These are phyloP conservation scores for Salmo trutta DNA, from an alignment of 2,797 vertebrate genomes.

Conservation along the genomic window DNA sequence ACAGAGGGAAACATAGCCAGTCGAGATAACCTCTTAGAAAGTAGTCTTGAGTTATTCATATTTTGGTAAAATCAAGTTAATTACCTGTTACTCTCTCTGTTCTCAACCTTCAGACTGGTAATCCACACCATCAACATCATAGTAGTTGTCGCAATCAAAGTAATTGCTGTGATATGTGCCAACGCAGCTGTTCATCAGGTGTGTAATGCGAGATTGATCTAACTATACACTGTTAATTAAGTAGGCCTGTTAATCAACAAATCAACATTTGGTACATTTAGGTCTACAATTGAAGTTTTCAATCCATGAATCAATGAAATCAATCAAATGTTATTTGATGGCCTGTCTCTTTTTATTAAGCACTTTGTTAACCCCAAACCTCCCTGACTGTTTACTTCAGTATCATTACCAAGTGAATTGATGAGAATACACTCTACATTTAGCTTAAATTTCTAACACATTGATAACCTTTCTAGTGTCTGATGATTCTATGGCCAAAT, in stretches of 20 bases:
- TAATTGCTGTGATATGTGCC: background rate
- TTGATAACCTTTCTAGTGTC: conserved; percentile 42
- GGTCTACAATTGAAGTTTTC: background rate
- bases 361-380: background rate
- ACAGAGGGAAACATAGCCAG: no score
- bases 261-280: background rate
- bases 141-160: background rate
- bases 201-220: background rate
- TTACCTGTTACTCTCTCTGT: background rate
- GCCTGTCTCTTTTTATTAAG: background rate
- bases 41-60: background rate
- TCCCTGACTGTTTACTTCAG: background rate
- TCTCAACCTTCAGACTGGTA: background rate
- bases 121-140: background rate
- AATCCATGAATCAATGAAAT: background rate
- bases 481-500: conserved; percentile 41
- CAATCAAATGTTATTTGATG: background rate
- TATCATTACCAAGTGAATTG: background rate
- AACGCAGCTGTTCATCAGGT: background rate
- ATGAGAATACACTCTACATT: conserved; percentile 1
- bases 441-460: conserved; percentile 33
- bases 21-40: background rate
- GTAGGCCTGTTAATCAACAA: no score
- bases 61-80: background rate
- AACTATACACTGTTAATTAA: background rate